These are phyloP conservation scores for Cotesia vestalis DNA, from an alignment of 1,140 invertebrate species.

Conservation along the genomic window DNA sequence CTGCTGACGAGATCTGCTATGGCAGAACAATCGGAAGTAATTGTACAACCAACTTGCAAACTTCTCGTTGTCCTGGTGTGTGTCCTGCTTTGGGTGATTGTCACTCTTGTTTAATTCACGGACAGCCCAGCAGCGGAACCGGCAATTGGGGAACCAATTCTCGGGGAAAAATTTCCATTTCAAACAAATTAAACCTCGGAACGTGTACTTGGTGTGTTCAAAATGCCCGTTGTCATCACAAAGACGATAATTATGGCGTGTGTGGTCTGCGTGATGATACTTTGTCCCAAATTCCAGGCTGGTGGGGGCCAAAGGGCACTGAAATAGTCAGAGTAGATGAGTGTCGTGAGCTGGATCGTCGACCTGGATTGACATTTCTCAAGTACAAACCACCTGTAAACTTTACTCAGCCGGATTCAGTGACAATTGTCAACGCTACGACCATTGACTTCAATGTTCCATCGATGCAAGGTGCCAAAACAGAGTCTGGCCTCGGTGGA, in stretches of 20 bases:
- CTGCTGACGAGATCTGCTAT: constrained; percentile 83
- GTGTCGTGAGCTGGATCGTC: constrained; percentile 80
- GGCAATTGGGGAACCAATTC: constrained; percentile 61
- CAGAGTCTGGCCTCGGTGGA: constrained; percentile 73
- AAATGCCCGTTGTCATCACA: constrained; percentile 87
- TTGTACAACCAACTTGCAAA: constrained; percentile 89
- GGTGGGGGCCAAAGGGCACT: constrained; percentile 87
- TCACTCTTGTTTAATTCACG: constrained; percentile 86
- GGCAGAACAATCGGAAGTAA: constrained; percentile 81
- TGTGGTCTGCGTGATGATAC: constrained; percentile 80
- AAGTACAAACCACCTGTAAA: constrained; percentile 88
- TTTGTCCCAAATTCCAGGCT: constrained; percentile 79
- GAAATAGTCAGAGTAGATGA: constrained; percentile 80
- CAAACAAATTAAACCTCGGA: constrained; percentile 77
- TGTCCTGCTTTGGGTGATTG: constrained; percentile 88
- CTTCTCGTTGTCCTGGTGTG: constrained; percentile 85
- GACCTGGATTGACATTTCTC: constrained; percentile 88
- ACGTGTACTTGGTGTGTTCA: constrained; percentile 94
- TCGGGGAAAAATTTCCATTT: constrained; percentile 70
- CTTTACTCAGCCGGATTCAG: constrained; percentile 84
- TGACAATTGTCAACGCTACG: constrained; percentile 84
- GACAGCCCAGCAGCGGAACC: constrained; percentile 61
- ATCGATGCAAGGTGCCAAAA: constrained; percentile 70
- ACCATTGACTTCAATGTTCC: constrained; percentile 79
- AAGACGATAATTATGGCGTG: constrained; percentile 84